Percentiles rank a stretch among this genome's conserved stretches.
phyloP scores from a whole-genome alignment of 2,113 vertebrate species.

The Sinocyclocheilus grahami region DNA sequence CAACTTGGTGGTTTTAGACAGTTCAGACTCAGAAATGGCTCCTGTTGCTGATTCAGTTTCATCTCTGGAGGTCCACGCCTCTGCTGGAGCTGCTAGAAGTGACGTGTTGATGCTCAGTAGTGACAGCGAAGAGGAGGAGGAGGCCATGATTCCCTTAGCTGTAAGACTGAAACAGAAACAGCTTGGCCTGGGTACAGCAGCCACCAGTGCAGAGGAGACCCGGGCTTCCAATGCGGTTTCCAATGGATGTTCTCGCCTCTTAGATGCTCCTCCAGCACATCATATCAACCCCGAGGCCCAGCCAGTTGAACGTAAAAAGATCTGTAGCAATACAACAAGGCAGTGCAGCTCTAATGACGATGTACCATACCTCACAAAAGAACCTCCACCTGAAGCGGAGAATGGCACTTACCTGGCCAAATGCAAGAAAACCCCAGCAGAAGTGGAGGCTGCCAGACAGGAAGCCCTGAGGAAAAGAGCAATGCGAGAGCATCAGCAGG shows the following conservation, averaged over 20 bases:
- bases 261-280: slow-evolving; percentile 6
- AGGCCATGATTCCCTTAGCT: slow-evolving; percentile 69
- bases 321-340: slow-evolving; percentile 14
- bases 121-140: slow-evolving; percentile 73
- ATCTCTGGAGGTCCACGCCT: neutral
- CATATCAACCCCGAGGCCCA: slow-evolving; percentile 6
- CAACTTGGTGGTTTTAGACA: slow-evolving; percentile 35
- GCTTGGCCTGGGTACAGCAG: neutral
- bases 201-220: neutral
- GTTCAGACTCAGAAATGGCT: slow-evolving; percentile 39
- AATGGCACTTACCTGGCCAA: slow-evolving; percentile 26
- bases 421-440: slow-evolving; percentile 63
- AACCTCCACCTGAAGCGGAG: neutral
- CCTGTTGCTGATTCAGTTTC: neutral
- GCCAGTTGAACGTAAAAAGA: neutral
- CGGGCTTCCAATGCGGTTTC: neutral
- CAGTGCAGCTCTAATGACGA: neutral
- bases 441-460: slow-evolving; percentile 57
- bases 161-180: slow-evolving; percentile 73
- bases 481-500: slow-evolving; percentile 61
- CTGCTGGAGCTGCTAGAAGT: neutral
- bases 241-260: neutral
- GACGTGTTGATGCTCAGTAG: slow-evolving; percentile 73
- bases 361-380: slow-evolving; percentile 9
- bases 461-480: slow-evolving; percentile 58